Conservation (phyloP, 2,888 invertebrate species). For the Alloscopus bannaensis region DNA sequence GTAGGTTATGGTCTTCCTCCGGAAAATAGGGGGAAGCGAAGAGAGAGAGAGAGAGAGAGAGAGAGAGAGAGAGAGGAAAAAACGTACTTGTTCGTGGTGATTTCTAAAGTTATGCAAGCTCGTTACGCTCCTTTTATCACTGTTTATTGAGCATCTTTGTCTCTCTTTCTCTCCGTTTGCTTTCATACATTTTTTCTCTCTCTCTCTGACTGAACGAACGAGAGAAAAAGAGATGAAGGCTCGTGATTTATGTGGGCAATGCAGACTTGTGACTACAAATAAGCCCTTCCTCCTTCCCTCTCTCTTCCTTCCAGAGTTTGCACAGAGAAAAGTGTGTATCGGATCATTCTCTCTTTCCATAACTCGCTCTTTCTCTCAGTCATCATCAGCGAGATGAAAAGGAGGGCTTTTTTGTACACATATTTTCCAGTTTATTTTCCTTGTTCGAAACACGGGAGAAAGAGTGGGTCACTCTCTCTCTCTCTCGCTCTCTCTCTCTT, state of each 20-base stretch:
- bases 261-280: constrained; percentile 59
- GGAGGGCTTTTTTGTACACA: constrained; percentile 19
- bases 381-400: constrained; percentile 43
- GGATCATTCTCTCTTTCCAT: constrained; percentile 31
- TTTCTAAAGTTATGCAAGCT: constrained; percentile 16
- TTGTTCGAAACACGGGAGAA: constrained; percentile 19
- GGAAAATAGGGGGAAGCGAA: too few species aligned
- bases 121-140: too few species aligned
- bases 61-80: too few species aligned
- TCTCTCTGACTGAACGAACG: too few species aligned
- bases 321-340: constrained; percentile 26
- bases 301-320: not conserved
- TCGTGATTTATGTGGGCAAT: constrained; percentile 61
- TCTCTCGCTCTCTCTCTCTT: constrained; percentile 12
- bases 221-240: constrained; percentile 56
- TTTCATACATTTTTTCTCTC: constrained; percentile 36
- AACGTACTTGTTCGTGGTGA: too few species aligned
- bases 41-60: too few species aligned
- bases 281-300: constrained; percentile 34
- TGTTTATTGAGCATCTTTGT: too few species aligned
- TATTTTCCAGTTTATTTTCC: too few species aligned
- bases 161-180: constrained; percentile 49
- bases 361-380: too few species aligned
- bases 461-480: too few species aligned
- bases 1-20: too few species aligned